Conservation (phyloP, 53 echinoderm and acorn worm genomes). For the Paracentrotus lividus region DNA sequence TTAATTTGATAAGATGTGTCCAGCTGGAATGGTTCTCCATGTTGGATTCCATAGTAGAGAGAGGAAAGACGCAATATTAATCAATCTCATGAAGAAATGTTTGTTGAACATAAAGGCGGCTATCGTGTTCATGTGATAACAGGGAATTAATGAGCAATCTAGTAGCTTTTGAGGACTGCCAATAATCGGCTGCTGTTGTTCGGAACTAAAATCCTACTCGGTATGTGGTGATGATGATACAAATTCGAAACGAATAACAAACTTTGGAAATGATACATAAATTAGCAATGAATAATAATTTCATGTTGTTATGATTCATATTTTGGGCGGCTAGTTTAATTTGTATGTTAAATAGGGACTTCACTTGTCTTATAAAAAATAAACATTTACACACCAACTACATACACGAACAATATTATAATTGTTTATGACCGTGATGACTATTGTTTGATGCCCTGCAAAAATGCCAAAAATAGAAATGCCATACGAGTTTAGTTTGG, state of each 20-base stretch:
- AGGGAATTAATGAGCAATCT: not conserved
- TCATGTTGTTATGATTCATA: too few species aligned
- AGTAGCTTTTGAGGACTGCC: not conserved
- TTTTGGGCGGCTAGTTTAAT: too few species aligned
- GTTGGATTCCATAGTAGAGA: not conserved
- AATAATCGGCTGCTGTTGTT: not conserved
- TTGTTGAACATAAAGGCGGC: not conserved
- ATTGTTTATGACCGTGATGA: too few species aligned
- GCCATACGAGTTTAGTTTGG: too few species aligned
- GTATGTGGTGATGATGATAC: not conserved
- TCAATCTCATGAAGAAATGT: slow-evolving; percentile 15
- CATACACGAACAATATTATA: too few species aligned
- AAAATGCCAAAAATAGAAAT: too few species aligned
- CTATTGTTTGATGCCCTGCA: too few species aligned
- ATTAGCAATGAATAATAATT: not conserved
- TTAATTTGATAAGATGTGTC: not conserved
- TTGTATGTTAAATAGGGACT: too few species aligned
- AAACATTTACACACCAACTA: too few species aligned
- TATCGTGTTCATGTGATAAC: not conserved
- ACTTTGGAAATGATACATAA: not conserved
- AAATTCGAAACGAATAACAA: not conserved
- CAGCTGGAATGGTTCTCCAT: slow-evolving; percentile 14
- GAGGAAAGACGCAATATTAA: slow-evolving; percentile 40
- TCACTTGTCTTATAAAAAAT: too few species aligned
- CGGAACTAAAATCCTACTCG: not conserved